Evolutionary conservation across 1,140 invertebrate species (phyloP).

Genomic region (Wiebesia pumilae): DNA sequence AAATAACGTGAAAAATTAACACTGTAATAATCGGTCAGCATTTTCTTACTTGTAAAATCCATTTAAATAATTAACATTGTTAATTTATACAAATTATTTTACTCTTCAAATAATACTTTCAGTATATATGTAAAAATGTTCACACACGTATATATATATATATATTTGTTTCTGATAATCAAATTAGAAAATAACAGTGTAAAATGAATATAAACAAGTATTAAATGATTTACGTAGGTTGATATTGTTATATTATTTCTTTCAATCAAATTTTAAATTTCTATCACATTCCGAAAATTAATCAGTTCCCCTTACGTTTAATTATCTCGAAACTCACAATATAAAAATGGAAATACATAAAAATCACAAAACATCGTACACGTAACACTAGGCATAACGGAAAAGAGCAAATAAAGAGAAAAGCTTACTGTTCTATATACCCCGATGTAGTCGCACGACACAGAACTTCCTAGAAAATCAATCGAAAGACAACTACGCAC

Average conservation of each 20-base stretch:
- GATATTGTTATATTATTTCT: background rate
- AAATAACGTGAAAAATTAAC: too few relatives aligned
- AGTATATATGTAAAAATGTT: too few relatives aligned
- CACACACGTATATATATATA: too few relatives aligned
- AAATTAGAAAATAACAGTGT: too few relatives aligned
- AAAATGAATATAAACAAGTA: too few relatives aligned
- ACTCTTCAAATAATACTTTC: too few relatives aligned
- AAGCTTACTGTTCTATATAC: background rate
- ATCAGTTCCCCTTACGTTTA: background rate
- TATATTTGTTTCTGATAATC: too few relatives aligned
- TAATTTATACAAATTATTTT: too few relatives aligned
- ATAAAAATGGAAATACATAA: background rate
- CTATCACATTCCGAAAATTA: background rate
- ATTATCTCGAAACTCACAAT: background rate
- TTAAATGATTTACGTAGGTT: too few relatives aligned
- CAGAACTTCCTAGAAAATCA: background rate
- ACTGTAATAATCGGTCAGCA: too few relatives aligned
- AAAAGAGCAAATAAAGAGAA: background rate
- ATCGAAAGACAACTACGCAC: background rate
- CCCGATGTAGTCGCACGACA: background rate
- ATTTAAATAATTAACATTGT: too few relatives aligned
- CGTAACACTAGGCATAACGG: background rate
- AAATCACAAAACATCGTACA: background rate
- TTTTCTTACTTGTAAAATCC: too few relatives aligned
- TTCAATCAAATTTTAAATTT: background rate